phyloP scores from a whole-genome alignment of 2,888 invertebrate genomes.

The Melolontha melolontha region DNA sequence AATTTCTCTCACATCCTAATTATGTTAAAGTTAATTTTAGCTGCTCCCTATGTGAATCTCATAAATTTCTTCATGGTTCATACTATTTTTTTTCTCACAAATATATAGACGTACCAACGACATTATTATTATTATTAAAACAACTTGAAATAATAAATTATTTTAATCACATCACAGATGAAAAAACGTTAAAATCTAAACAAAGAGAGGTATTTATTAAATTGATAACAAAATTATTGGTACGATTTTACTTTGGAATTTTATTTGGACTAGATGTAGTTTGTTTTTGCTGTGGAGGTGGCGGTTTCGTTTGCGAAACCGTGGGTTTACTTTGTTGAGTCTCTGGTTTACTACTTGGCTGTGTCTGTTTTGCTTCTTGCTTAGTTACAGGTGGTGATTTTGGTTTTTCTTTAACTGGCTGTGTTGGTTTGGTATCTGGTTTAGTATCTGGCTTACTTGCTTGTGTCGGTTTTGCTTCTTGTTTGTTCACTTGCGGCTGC shows the following conservation, averaged over 20 bases:
- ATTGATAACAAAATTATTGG: not conserved
- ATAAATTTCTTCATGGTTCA: no score
- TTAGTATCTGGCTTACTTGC: slow-evolving; percentile 46
- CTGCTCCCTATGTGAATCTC: no score
- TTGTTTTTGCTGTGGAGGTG: slow-evolving; percentile 26
- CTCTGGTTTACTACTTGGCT: no score
- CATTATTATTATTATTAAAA: no score
- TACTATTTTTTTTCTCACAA: no score
- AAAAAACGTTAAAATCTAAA: slow-evolving; percentile 2
- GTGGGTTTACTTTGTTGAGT: not conserved
- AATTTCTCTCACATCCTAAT: no score
- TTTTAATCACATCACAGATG: slow-evolving; percentile 34
- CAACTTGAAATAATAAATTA: no score
- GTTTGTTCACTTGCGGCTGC: slow-evolving; percentile 28
- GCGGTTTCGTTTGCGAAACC: not conserved
- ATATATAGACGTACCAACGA: no score
- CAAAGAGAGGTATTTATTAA: not conserved
- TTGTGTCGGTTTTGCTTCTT: slow-evolving; percentile 47
- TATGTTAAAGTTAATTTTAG: no score
- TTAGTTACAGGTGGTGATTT: slow-evolving; percentile 15
- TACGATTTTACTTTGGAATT: no score
- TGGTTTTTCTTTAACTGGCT: slow-evolving; percentile 22
- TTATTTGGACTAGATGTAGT: not conserved
- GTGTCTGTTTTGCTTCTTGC: no score
- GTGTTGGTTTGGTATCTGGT: slow-evolving; percentile 4